Conservation (phyloP, 2,797 vertebrate genomes). For the Uromys caudimaculatus region DNA sequence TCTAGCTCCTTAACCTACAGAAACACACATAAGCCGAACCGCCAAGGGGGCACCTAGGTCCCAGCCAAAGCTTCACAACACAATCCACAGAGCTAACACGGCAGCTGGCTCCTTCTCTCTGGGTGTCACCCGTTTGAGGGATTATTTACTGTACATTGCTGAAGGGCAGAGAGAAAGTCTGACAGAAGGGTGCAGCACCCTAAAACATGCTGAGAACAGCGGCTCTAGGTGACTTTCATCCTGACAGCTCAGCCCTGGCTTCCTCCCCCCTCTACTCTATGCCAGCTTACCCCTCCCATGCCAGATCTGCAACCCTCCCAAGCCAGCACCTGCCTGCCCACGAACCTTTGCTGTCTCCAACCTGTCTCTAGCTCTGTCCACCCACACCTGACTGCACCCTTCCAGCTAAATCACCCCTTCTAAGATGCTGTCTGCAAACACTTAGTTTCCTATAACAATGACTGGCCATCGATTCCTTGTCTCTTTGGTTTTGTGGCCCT, state of each 20-base stretch:
- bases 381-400: background rate
- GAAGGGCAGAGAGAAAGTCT: background rate
- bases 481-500: background rate
- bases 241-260: too few species aligned
- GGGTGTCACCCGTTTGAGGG: background rate
- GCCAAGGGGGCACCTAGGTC: too few species aligned
- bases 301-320: background rate
- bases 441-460: background rate
- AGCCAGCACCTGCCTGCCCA: background rate
- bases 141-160: background rate
- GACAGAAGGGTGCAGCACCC: background rate
- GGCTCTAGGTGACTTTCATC: background rate
- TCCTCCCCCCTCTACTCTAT: too few species aligned
- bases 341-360: background rate
- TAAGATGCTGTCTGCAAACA: background rate
- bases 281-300: fast-evolving
- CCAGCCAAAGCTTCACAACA: background rate
- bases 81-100: background rate
- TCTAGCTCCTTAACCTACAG: too few species aligned
- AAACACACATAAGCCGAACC: background rate
- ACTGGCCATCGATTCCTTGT: background rate
- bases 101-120: background rate
- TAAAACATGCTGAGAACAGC: background rate
- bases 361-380: background rate
- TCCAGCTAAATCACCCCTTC: background rate